These are phyloP conservation scores for Dasyprocta punctata DNA, from an alignment of 2,113 vertebrate genomes.

Conservation along the genomic window DNA sequence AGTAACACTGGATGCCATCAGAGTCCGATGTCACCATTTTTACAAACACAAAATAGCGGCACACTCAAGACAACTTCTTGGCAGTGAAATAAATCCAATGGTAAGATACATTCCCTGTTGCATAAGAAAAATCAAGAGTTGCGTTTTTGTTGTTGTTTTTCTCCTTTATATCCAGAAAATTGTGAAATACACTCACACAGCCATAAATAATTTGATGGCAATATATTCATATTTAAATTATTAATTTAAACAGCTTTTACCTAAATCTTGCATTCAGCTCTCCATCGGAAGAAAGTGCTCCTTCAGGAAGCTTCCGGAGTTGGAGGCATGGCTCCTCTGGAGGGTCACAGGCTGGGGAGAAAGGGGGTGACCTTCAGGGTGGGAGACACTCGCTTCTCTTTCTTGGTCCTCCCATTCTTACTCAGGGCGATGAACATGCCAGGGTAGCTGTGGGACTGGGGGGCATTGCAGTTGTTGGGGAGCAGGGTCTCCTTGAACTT, in stretches of 20 bases:
- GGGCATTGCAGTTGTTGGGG: constrained; percentile 98
- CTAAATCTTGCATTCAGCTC: constrained; percentile 87
- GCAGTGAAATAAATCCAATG: constrained; percentile 76
- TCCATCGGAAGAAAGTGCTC: constrained; percentile 91
- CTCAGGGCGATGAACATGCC: constrained; percentile 96
- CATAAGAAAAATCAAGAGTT: constrained; percentile 73
- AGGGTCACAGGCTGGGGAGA: constrained; percentile 90
- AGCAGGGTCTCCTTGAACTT: constrained; percentile 97
- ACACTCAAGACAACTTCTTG: constrained; percentile 85
- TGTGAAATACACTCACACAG: constrained; percentile 66
- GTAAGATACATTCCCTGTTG: constrained; percentile 73
- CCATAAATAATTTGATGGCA: constrained; percentile 90
- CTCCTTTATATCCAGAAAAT: constrained; percentile 75
- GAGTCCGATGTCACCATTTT: constrained; percentile 78
- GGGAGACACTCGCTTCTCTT: constrained; percentile 95
- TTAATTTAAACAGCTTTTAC: constrained; percentile 91
- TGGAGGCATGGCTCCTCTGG: constrained; percentile 75
- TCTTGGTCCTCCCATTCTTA: constrained; percentile 97
- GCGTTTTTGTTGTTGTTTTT: not conserved
- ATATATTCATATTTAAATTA: constrained; percentile 92
- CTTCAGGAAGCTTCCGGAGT: not conserved
- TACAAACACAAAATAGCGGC: constrained; percentile 88
- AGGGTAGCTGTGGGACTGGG: constrained; percentile 91
- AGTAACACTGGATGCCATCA: not conserved
- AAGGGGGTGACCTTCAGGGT: constrained; percentile 98